Percentiles rank a stretch among this genome's conserved stretches.
These are phyloP conservation scores for Dasyurus viverrinus DNA, from an alignment of 2,113 vertebrate species.

Conservation along the genomic window DNA sequence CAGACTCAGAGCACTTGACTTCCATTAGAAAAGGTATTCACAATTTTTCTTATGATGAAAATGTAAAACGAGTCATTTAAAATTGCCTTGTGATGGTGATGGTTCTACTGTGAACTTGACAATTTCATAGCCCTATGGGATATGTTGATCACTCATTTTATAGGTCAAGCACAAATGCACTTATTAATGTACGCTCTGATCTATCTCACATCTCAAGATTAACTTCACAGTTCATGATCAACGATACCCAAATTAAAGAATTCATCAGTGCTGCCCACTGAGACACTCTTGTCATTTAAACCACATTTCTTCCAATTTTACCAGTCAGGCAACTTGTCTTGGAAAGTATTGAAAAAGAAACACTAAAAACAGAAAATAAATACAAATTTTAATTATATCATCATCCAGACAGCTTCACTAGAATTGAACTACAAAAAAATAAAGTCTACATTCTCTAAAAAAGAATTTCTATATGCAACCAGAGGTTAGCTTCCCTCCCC, in stretches of 20 bases:
- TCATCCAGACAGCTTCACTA: background rate
- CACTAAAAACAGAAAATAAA: slow-evolving; percentile 33
- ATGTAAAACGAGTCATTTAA: slow-evolving; percentile 78
- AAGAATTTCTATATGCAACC: background rate
- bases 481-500: background rate
- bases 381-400: slow-evolving; percentile 39
- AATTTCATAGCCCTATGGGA: slow-evolving; percentile 64
- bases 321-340: slow-evolving; percentile 61
- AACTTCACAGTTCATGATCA: slow-evolving; percentile 80
- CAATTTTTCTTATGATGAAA: slow-evolving; percentile 78
- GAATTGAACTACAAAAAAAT: background rate
- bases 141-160: slow-evolving; percentile 80
- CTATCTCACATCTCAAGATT: slow-evolving; percentile 70
- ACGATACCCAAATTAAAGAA: slow-evolving; percentile 76
- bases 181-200: slow-evolving; percentile 80
- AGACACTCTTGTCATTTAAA: slow-evolving; percentile 77
- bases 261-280: slow-evolving; percentile 70
- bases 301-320: slow-evolving; percentile 68
- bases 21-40: slow-evolving; percentile 76
- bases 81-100: slow-evolving; percentile 71
- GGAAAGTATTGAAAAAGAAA: slow-evolving; percentile 54
- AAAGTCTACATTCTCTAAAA: background rate
- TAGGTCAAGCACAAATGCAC: slow-evolving; percentile 75
- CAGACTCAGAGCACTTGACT: slow-evolving; percentile 70
- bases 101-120: slow-evolving; percentile 73